Conservation (phyloP, 2,888 invertebrate genomes). For the Entomobrya multifasciata region DNA sequence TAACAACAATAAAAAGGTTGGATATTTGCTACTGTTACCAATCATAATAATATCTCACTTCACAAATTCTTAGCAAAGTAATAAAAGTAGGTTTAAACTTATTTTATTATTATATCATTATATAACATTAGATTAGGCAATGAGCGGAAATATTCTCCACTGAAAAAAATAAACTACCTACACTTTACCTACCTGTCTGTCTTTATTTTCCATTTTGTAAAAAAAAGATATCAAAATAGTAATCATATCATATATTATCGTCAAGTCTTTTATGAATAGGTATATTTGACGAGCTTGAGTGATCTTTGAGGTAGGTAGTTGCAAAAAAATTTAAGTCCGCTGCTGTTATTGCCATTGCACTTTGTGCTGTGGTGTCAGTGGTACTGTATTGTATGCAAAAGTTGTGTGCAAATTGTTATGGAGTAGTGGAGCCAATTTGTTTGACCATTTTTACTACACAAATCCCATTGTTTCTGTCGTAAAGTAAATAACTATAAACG, state of each 20-base stretch:
- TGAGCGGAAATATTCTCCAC: conserved; percentile 68
- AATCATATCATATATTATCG: background rate
- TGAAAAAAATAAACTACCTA: background rate
- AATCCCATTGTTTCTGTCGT: conserved; percentile 21
- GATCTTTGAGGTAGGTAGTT: conserved; percentile 70
- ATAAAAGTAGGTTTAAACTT: conserved; percentile 14
- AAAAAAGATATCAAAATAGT: conserved; percentile 2
- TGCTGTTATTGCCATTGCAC: background rate
- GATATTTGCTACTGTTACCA: too few species aligned
- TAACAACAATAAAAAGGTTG: conserved; percentile 42
- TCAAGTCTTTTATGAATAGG: conserved; percentile 17
- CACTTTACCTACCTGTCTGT: background rate
- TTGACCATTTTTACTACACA: conserved; percentile 64
- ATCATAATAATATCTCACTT: too few species aligned
- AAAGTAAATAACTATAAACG: background rate
- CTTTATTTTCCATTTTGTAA: conserved; percentile 37
- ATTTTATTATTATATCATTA: conserved; percentile 51
- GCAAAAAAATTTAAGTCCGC: conserved; percentile 10
- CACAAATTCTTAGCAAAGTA: conserved; percentile 1
- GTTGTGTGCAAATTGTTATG: background rate
- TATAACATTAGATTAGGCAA: conserved; percentile 55
- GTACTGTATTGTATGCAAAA: too few species aligned
- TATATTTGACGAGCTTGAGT: conserved; percentile 63
- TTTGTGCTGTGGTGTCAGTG: background rate
- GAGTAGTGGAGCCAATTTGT: conserved; percentile 60